Evolutionary conservation across 2,797 vertebrate genomes (phyloP).

Genomic region (Anniella stebbinsi): DNA sequence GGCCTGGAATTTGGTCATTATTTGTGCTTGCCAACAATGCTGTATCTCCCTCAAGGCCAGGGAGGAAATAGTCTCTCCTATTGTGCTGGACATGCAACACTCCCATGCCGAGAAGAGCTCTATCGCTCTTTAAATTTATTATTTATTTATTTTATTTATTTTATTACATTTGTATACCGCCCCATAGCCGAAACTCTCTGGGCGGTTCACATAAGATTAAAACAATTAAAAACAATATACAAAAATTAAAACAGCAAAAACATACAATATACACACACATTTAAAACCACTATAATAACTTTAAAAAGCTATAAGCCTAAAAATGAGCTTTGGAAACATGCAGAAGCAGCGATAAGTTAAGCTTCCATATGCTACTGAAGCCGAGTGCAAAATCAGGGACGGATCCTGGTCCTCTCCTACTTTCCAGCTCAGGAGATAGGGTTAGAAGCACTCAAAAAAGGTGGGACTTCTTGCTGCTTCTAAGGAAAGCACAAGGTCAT

Average conservation of each 20-base stretch:
- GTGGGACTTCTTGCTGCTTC: background rate
- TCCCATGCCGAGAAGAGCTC: background rate
- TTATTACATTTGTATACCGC: no score
- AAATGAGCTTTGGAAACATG: background rate
- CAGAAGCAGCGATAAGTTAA: background rate
- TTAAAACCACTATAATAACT: no score
- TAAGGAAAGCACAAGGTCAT: background rate
- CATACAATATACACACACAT: no score
- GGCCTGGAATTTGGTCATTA: background rate
- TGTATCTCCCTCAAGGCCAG: background rate
- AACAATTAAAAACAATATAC: no score
- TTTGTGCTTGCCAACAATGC: background rate
- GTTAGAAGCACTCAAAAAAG: background rate
- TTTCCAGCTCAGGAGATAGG: background rate
- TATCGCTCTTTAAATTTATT: no score
- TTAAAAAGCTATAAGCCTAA: no score
- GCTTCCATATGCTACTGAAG: background rate
- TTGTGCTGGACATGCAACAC: background rate
- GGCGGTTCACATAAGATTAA: no score
- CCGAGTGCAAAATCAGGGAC: background rate
- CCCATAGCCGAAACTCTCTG: no score
- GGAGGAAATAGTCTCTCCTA: background rate
- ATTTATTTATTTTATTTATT: no score
- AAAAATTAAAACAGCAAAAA: no score
- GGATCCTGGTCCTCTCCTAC: background rate